Conservation (phyloP, 2,797 vertebrate genomes). For the Gymnoscopelus microlampas region DNA sequence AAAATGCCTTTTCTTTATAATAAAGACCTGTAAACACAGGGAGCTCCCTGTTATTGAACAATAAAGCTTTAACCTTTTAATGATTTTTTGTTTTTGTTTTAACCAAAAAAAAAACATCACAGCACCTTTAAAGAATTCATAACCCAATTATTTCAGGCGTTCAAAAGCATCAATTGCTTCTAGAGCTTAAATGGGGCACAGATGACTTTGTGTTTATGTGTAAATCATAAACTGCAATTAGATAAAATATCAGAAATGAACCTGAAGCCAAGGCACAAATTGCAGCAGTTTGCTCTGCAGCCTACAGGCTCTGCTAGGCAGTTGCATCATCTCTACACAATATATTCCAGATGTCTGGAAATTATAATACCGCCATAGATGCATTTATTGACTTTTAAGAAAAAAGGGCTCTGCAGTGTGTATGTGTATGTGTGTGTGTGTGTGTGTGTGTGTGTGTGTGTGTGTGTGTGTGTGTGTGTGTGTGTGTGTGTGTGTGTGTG, state of each 20-base stretch:
- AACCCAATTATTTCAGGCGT: neutral
- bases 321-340: slow-evolving; percentile 53
- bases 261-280: slow-evolving; percentile 25
- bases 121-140: too few relatives aligned
- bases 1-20: too few relatives aligned
- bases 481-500: slow-evolving; percentile 46
- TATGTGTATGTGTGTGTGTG: slow-evolving; percentile 28
- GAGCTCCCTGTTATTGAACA: too few relatives aligned
- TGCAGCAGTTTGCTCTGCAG: slow-evolving; percentile 35
- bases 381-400: slow-evolving; percentile 57
- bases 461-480: slow-evolving; percentile 23
- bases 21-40: too few relatives aligned
- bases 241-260: slow-evolving; percentile 13
- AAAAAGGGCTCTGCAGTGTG: slow-evolving; percentile 19
- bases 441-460: slow-evolving; percentile 50
- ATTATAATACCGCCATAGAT: slow-evolving; percentile 36
- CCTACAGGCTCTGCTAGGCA: slow-evolving; percentile 37
- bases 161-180: neutral
- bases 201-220: slow-evolving; percentile 1
- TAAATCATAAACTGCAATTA: slow-evolving; percentile 15
- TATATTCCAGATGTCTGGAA: slow-evolving; percentile 14
- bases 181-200: slow-evolving; percentile 1
- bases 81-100: too few relatives aligned
- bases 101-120: too few relatives aligned
- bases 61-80: too few relatives aligned